phyloP scores from a whole-genome alignment of 2,888 invertebrate species.

The Lithophane semibrunnea region DNA sequence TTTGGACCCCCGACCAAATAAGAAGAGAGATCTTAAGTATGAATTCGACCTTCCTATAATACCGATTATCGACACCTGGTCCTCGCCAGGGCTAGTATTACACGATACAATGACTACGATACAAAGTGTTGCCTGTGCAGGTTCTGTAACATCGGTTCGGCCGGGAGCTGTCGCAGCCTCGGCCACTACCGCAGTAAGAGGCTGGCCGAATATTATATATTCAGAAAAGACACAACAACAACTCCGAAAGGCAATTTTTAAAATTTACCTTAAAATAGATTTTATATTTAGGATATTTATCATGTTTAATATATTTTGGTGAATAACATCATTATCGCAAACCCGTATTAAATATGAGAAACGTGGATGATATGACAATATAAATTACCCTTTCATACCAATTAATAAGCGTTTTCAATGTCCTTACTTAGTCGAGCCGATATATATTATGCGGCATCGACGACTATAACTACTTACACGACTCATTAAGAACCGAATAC shows the following conservation, averaged over 20 bases:
- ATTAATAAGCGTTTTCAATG: conserved; percentile 91
- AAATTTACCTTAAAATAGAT: conserved; percentile 88
- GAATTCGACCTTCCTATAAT: conserved; percentile 54
- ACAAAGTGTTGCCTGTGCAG: conserved; percentile 36
- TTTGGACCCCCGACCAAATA: conserved; percentile 70
- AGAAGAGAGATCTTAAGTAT: conserved; percentile 61
- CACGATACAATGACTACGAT: conserved; percentile 38
- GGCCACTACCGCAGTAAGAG: conserved; percentile 73
- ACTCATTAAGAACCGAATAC: conserved; percentile 87
- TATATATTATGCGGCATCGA: conserved; percentile 81
- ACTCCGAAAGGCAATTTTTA: conserved; percentile 88
- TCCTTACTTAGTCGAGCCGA: conserved; percentile 88
- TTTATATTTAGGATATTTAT: conserved; percentile 88
- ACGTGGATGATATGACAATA: conserved; percentile 91
- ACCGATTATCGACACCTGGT: conserved; percentile 22
- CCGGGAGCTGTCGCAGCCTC: conserved; percentile 49
- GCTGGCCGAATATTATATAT: conserved; percentile 87
- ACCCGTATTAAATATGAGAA: conserved; percentile 91
- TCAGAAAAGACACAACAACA: conserved; percentile 87
- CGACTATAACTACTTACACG: conserved; percentile 88
- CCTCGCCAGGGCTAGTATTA: conserved; percentile 24
- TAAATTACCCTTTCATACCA: conserved; percentile 91
- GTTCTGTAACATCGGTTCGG: conserved; percentile 40
- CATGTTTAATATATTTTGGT: conserved; percentile 89
- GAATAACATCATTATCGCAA: conserved; percentile 91